Evolutionary conservation across 2,113 vertebrate species (phyloP).

Genomic region (Machaerirhynchus nigripectus): DNA sequence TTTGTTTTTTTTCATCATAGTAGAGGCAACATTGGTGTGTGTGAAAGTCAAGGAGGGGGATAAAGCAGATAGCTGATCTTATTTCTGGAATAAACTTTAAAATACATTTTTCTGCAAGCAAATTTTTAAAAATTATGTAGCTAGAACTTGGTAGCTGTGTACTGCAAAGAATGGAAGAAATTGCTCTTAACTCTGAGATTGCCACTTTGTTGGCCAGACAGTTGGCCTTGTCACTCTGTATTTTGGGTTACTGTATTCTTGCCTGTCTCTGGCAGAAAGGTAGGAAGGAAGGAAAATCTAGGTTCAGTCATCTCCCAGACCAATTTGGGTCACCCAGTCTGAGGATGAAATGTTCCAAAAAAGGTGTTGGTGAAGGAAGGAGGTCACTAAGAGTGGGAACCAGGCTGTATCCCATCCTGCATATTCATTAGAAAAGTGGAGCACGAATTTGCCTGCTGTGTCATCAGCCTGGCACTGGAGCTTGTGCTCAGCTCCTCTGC

Average conservation of each 20-base stretch:
- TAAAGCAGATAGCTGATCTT: background rate
- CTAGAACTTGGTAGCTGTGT: background rate
- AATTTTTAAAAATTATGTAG: background rate
- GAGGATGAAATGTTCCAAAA: background rate
- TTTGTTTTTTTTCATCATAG: background rate
- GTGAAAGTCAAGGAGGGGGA: background rate
- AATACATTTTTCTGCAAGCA: background rate
- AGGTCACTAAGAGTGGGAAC: background rate
- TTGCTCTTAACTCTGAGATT: background rate
- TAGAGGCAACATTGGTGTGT: background rate
- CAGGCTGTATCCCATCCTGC: background rate
- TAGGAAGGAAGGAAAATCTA: background rate
- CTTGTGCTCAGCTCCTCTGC: background rate
- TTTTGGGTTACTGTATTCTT: background rate
- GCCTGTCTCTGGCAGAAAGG: background rate
- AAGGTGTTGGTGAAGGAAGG: background rate
- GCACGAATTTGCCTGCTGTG: background rate
- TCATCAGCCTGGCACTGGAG: background rate
- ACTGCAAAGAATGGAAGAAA: background rate
- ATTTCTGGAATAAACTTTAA: background rate
- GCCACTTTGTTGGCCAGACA: background rate
- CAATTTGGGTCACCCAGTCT: background rate
- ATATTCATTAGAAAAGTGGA: background rate
- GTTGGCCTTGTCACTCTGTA: background rate
- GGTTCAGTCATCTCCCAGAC: background rate